Base-by-base conservation (phyloP, 64 coral and sea anemone genomes). In the Platygyra sinensis region DNA sequence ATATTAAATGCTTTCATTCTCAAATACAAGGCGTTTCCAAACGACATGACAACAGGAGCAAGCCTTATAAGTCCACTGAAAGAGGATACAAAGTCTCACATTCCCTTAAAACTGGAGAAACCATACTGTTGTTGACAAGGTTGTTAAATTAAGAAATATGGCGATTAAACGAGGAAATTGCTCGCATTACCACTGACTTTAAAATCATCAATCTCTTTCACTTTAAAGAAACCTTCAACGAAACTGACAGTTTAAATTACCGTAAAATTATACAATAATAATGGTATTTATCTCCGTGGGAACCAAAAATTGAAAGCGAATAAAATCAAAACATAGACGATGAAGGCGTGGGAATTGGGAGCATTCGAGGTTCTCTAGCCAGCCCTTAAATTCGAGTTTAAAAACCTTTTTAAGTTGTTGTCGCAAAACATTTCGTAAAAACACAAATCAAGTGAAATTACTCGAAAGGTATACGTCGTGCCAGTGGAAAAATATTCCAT, bases 271-370 rank as follows among this genome's bases (percentile, higher is more conserved):
- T 24, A 69, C 10, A 69, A 69, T n/a, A 69, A 69, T 69, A 69
- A 69, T 69, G 22, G n/a, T 69, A 69, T 69, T 69, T 71, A 85
- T 85, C 81, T 25, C 12, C 81, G 33, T 85, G 81, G 39, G 81
- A 85, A 85, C 33, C 19, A 15, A 39, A 50, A 71, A 36, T 28
- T n/a, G 62, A 28, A 72, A 85, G 63, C 27, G 13, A 42, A 20
- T 39, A 1, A 17, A 49, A 85, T 28, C 62, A 85, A 71, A 85
- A 67, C 62, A 67, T 15, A 11, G 33, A n/a, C 22, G 5, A 51
- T 25, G 10, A 2, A 20, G 81, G 81, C 81, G 81, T 85, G 81
- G 62, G 81, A 85, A 85, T 71, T 72, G 10, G 81, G 22, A 4
- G 20, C 63, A 7, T 24, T 69, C 20, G 25, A 69, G 25, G 25